Base-by-base conservation (phyloP, 2,888 invertebrate genomes). In the Apamea monoglypha region DNA sequence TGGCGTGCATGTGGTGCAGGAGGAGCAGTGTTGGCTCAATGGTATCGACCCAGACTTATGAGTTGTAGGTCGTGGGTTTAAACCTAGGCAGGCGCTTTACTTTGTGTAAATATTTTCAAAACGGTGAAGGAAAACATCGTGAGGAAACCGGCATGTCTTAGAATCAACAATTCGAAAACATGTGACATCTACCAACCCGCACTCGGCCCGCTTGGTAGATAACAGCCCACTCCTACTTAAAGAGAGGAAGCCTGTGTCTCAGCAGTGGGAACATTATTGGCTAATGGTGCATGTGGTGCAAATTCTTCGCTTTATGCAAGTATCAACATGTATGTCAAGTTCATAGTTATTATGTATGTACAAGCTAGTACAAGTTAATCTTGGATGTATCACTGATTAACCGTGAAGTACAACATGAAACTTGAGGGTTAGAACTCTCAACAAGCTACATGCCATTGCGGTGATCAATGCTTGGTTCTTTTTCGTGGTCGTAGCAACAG, bases 251-350 rank as follows among this genome's bases (percentile, higher is more conserved):
- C 56, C 25, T n/a, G 12, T 56, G 10, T 56, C 25, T 10, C 25
- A n/a, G 10, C 4, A 56, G 4, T 25, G 56, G 12, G 25, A 56
- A 25, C 25, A 53, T 53, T 8, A 25, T 8, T 25, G 25, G 4
- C 12, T 25, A n/a, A 69, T 47, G 29, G n/a, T 36, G 40, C 18
- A 44, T 81, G 12, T 44, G 32, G 6, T 64, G 25, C 5, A 64
- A 44, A n/a, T 53, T 80, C 44, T 59, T 59, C 12, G 12, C 1
- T 59, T 18, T 21, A 29, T 7, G 12, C 25, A 32, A 32, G 8
- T 50, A 40, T 18, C 36, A 25, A 29, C 44, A 25, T 80, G n/a
- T 40, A 61, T 61, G 71, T 71, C 81, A 80, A 80, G 78, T 80
- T 40, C 71, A 63, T 12, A 71, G 80, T 32, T 80, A 69, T 80